Conservation (phyloP, 64 coral and sea anemone species). For the Pocillopora damicornis region DNA sequence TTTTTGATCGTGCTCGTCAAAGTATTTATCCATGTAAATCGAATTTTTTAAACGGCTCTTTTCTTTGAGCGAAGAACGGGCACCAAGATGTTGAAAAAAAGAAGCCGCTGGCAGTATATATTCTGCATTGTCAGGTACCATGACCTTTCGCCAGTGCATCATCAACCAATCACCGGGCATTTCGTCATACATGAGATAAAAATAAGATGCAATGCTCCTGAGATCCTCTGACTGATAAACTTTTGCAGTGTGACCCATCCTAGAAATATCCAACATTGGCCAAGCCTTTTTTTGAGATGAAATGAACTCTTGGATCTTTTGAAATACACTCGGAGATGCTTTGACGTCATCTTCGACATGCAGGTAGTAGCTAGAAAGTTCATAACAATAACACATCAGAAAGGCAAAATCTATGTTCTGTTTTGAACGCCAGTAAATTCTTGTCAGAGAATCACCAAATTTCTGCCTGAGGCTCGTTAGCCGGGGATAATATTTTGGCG, state of each 20-base stretch:
- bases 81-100: slow-evolving; percentile 49
- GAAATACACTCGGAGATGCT: slow-evolving; percentile 25
- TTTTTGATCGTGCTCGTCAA: not conserved
- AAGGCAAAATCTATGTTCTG: slow-evolving; percentile 49
- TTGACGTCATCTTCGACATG: slow-evolving; percentile 66
- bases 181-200: slow-evolving; percentile 38
- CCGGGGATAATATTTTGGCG: slow-evolving; percentile 32
- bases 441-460: slow-evolving; percentile 12
- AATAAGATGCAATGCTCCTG: slow-evolving; percentile 21
- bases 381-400: slow-evolving; percentile 43
- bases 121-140: slow-evolving; percentile 17
- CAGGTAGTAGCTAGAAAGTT: slow-evolving; percentile 44
- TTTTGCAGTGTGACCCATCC: slow-evolving; percentile 38
- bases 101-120: slow-evolving; percentile 5
- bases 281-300: not conserved
- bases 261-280: slow-evolving; percentile 44
- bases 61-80: slow-evolving; percentile 34
- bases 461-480: slow-evolving; percentile 5
- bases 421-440: slow-evolving; percentile 55
- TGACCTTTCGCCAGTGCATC: slow-evolving; percentile 16
- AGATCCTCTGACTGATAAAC: slow-evolving; percentile 31
- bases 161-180: slow-evolving; percentile 41
- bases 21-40: not conserved
- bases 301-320: slow-evolving; percentile 33
- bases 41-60: not conserved